Percentiles rank a stretch among this genome's conserved stretches.
Evolutionary conservation across 2,888 invertebrate genomes (phyloP).

Genomic region (Neocrepidodera transversa): DNA sequence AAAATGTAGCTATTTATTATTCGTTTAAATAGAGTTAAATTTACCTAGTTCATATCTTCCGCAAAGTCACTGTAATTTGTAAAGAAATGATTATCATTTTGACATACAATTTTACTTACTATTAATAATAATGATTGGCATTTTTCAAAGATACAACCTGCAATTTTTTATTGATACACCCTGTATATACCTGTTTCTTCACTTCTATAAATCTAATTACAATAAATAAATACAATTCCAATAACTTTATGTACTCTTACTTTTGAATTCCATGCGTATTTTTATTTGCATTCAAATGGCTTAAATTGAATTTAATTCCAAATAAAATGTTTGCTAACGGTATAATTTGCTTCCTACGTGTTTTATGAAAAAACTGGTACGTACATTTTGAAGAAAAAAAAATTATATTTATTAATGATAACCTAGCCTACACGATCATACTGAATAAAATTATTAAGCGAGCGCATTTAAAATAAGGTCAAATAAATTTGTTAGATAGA

Average conservation of each 20-base stretch:
- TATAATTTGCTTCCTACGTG: slow-evolving; percentile 14
- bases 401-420: slow-evolving; percentile 15
- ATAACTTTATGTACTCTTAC: not conserved
- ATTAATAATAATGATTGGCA: no score
- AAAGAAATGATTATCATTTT: no score
- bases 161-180: no score
- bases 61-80: no score
- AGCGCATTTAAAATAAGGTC: slow-evolving; percentile 10
- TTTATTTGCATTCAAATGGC: slow-evolving; percentile 10
- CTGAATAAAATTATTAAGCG: slow-evolving; percentile 1
- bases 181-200: not conserved
- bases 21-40: no score
- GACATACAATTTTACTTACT: no score
- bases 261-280: slow-evolving; percentile 6
- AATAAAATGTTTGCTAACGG: slow-evolving; percentile 15
- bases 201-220: not conserved
- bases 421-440: slow-evolving; percentile 10
- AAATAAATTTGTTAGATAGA: slow-evolving; percentile 13
- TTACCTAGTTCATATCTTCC: no score
- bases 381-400: slow-evolving; percentile 6
- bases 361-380: slow-evolving; percentile 1
- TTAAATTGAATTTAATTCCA: slow-evolving; percentile 15
- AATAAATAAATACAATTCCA: slow-evolving; percentile 8
- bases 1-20: no score
- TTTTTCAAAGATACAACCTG: no score